Percentiles rank a stretch among this genome's conserved stretches.
phyloP scores from a whole-genome alignment of 2,797 vertebrate genomes.

The Catamblyrhynchus diadema region DNA sequence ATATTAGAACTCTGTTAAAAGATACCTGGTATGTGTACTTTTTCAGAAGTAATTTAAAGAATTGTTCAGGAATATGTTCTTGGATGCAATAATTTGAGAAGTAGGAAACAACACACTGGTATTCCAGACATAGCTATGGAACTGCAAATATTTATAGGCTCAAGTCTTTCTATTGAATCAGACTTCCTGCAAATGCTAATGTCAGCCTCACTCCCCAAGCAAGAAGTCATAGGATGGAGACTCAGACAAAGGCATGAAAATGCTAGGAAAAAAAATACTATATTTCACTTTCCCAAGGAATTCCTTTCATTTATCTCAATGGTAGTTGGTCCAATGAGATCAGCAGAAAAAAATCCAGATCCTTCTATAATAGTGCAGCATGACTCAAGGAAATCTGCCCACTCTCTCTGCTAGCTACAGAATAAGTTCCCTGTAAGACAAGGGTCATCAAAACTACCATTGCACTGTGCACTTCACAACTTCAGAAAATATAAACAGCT shows the following conservation, averaged over 20 bases:
- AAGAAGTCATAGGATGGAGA: not conserved
- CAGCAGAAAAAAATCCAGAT: not conserved
- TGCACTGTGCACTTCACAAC: not conserved
- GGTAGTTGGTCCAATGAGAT: not conserved
- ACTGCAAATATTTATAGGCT: not conserved
- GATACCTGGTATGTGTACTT: fast-evolving
- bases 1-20: not conserved
- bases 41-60: not conserved
- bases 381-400: not conserved
- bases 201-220: not conserved
- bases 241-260: not conserved
- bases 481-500: not conserved
- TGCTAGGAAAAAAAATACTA: not conserved
- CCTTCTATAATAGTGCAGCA: not conserved
- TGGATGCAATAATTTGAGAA: not conserved
- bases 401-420: not conserved
- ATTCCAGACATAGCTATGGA: not conserved
- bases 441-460: not conserved
- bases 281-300: not conserved
- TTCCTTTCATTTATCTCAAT: not conserved
- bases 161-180: not conserved
- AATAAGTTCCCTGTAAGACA: not conserved
- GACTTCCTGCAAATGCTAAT: not conserved
- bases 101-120: not conserved
- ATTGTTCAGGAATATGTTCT: not conserved